Base-by-base conservation (phyloP, 2,113 vertebrate genomes). In the Ciconia maguari region DNA sequence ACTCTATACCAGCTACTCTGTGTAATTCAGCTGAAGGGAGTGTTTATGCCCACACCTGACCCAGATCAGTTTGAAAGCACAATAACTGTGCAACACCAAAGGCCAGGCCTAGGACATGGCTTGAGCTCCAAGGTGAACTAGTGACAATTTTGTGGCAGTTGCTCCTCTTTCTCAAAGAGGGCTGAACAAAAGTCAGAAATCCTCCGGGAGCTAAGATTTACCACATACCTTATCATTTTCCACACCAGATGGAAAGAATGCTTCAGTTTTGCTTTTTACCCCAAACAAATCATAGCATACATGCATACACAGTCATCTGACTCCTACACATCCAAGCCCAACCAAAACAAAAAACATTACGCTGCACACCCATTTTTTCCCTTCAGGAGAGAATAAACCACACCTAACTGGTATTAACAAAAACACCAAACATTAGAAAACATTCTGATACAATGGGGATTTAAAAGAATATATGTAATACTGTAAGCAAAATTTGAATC, bases 401-500 rank as follows among this genome's bases (percentile, higher is more conserved):
- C 82, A 91, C 87, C 87, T 93, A 80, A 84, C 24, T 89, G 41
- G 46, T 74, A 72, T 62, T 93, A 77, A 64, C 41, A 93, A 94
- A 87, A 74, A 18, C 64, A 93, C 15, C 15, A 83, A 86, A 68
- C n/a, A 75, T 10, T 34, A 82, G n/a, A 87, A 91, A 87, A 71
- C 65, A 71, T 52, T 86, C 32, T 79, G 46, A 84, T 76, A 96
- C 36, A 79, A 82, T 16, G 10, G 13, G 7, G 16, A 41, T 60
- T 79, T 17, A 7, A 82, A 91, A 87, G 65, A n/a, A 60, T 6
- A 4, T 3, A 51, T 3, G 20, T 32, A 89, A 62, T 16, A 75
- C 11, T 60, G 7, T 74, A 87, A 69, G 77, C 48, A 96, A 70
- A 83, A 89, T 74, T 74, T 54, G 26, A 66, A 83, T 89, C 46